Evolutionary conservation across 1,140 invertebrate genomes (phyloP).

Genomic region (Papilio dardanus): DNA sequence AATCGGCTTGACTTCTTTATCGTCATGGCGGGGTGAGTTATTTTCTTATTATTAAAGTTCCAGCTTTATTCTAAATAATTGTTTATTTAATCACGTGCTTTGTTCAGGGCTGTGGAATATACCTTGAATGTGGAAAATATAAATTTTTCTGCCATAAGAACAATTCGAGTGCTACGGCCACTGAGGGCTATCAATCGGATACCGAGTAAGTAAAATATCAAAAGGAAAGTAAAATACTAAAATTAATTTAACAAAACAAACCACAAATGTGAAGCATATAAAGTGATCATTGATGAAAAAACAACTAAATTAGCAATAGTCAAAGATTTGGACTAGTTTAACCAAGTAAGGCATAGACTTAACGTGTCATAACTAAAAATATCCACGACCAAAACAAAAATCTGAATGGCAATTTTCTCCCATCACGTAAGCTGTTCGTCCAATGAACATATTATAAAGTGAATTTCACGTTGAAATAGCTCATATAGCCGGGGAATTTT

Average conservation of each 20-base stretch:
- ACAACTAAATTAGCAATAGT: too few relatives aligned
- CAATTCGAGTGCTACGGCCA: constrained; percentile 97
- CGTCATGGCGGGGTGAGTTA: constrained; percentile 93
- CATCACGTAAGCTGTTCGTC: constrained; percentile 23
- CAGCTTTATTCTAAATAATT: neutral
- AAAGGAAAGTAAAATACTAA: neutral
- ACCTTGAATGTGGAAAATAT: constrained; percentile 98
- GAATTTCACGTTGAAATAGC: constrained; percentile 38
- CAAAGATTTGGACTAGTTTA: too few relatives aligned
- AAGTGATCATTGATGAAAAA: too few relatives aligned
- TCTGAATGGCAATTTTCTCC: neutral
- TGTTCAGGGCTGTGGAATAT: constrained; percentile 94
- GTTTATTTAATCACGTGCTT: constrained; percentile 52
- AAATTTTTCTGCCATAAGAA: constrained; percentile 98
- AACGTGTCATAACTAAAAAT: neutral
- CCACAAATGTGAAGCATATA: too few relatives aligned
- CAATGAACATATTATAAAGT: constrained; percentile 43
- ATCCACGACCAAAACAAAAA: neutral
- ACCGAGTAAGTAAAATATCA: constrained; percentile 93
- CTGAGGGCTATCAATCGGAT: constrained; percentile 99
- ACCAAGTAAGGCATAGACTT: too few relatives aligned
- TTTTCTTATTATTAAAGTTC: constrained; percentile 9
- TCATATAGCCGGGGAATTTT: constrained; percentile 51
- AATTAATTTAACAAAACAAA: too few relatives aligned
- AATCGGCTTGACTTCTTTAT: constrained; percentile 99